These are phyloP conservation scores for Bemisia tabaci DNA, from an alignment of 1,140 invertebrate genomes.

Conservation along the genomic window DNA sequence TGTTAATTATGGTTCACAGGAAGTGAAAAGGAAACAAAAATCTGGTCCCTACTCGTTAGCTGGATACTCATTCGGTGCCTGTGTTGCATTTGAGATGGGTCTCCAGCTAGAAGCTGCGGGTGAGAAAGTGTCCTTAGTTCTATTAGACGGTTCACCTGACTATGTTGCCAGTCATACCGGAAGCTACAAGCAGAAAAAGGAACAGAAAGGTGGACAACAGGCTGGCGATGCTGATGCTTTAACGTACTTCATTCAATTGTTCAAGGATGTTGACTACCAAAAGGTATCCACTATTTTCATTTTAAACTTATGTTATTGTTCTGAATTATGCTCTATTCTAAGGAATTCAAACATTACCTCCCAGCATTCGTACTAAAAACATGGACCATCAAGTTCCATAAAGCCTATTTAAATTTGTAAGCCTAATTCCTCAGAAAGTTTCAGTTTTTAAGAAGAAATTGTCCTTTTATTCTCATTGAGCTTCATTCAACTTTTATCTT, in stretches of 20 bases:
- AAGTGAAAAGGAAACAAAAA: slow-evolving; percentile 62
- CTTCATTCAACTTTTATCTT: too few relatives aligned
- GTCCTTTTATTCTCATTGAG: too few relatives aligned
- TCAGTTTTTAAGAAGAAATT: too few relatives aligned
- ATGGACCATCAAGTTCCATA: too few relatives aligned
- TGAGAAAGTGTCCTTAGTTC: slow-evolving; percentile 48
- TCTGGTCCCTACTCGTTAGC: slow-evolving; percentile 70
- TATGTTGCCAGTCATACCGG: slow-evolving; percentile 69
- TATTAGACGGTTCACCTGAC: slow-evolving; percentile 85
- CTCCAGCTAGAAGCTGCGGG: slow-evolving; percentile 56
- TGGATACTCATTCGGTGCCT: slow-evolving; percentile 89
- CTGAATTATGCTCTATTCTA: too few relatives aligned
- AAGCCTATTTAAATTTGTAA: too few relatives aligned
- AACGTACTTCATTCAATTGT: slow-evolving; percentile 65
- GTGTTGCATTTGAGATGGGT: slow-evolving; percentile 87
- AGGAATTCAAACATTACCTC: too few relatives aligned
- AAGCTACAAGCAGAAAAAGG: slow-evolving; percentile 41
- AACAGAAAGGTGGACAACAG: slow-evolving; percentile 27
- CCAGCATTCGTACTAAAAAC: too few relatives aligned
- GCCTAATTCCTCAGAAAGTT: too few relatives aligned
- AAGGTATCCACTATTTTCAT: slow-evolving; percentile 38
- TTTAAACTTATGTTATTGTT: background rate
- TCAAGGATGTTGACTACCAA: slow-evolving; percentile 57
- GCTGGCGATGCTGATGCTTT: slow-evolving; percentile 53
- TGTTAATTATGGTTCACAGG: too few relatives aligned